A percentile compares a stretch with the other conserved stretches of the same genome.
Conservation (phyloP, 2,113 vertebrate species). For the Scomber japonicus region DNA sequence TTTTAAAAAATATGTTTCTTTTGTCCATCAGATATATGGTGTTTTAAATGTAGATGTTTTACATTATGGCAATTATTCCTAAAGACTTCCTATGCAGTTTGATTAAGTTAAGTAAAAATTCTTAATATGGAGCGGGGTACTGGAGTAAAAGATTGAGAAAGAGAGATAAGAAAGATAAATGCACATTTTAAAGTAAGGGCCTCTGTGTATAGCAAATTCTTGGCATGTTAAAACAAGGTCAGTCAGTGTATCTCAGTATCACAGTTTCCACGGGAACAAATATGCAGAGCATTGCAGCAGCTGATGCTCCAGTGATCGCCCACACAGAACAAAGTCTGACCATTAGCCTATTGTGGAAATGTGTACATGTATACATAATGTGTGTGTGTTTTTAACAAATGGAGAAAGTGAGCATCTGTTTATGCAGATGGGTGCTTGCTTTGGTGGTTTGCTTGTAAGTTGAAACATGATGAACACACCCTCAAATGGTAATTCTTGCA, state of each 20-base stretch:
- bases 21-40: background rate
- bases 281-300: slow-evolving; percentile 39
- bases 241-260: slow-evolving; percentile 39
- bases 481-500: background rate
- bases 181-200: slow-evolving; percentile 16
- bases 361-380: slow-evolving; percentile 12
- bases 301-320: slow-evolving; percentile 42
- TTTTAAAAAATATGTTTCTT: background rate
- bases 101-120: background rate
- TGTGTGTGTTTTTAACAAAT: slow-evolving; percentile 16
- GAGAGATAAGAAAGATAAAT: background rate
- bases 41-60: background rate
- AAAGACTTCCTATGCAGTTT: background rate
- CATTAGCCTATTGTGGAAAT: slow-evolving; percentile 13
- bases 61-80: background rate
- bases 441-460: slow-evolving; percentile 25
- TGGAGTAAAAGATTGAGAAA: background rate
- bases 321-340: slow-evolving; percentile 51
- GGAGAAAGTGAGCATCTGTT: background rate
- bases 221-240: slow-evolving; percentile 59
- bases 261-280: slow-evolving; percentile 74
- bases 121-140: background rate
- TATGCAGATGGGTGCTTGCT: background rate
- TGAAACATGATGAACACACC: slow-evolving; percentile 22
- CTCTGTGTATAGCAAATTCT: slow-evolving; percentile 31